Percentiles rank a stretch among this genome's conserved stretches.
Conservation (phyloP, 2,888 invertebrate genomes). For the Leptura quadrifasciata region DNA sequence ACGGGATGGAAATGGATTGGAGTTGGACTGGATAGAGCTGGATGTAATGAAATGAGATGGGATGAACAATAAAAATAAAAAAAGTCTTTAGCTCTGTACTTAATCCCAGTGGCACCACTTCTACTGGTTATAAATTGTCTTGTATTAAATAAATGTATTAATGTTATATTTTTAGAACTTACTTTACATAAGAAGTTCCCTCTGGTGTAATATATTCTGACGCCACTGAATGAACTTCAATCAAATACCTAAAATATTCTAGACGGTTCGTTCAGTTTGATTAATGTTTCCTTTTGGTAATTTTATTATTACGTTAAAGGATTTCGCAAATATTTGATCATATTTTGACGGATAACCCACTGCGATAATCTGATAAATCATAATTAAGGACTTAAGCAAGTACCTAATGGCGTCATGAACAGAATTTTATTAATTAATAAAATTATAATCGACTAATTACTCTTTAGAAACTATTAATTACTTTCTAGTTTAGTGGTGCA, state of each 20-base stretch:
- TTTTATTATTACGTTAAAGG: constrained; percentile 40
- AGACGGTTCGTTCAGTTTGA: constrained; percentile 30
- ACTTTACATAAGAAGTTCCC: background rate
- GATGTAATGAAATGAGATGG: too few relatives aligned
- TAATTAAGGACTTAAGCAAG: constrained; percentile 38
- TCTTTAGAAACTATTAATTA: constrained; percentile 37
- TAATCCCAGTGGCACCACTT: too few relatives aligned
- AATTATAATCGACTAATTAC: constrained; percentile 43
- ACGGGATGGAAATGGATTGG: too few relatives aligned
- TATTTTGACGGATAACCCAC: constrained; percentile 43
- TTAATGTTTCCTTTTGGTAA: constrained; percentile 40
- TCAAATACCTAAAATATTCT: constrained; percentile 34
- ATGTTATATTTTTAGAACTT: background rate
- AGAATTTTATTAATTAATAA: constrained; percentile 41
- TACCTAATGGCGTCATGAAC: constrained; percentile 39
- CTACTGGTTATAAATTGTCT: too few relatives aligned
- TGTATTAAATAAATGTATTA: too few relatives aligned
- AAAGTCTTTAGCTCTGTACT: too few relatives aligned
- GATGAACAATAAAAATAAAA: too few relatives aligned
- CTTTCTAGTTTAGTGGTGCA: background rate
- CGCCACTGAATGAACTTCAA: constrained; percentile 24
- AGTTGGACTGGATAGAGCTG: too few relatives aligned
- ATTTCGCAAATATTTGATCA: constrained; percentile 42
- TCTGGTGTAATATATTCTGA: background rate
- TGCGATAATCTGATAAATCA: constrained; percentile 40